These are phyloP conservation scores for Xanthorhoe spadicearia DNA, from an alignment of 2,888 invertebrate species.

Conservation along the genomic window DNA sequence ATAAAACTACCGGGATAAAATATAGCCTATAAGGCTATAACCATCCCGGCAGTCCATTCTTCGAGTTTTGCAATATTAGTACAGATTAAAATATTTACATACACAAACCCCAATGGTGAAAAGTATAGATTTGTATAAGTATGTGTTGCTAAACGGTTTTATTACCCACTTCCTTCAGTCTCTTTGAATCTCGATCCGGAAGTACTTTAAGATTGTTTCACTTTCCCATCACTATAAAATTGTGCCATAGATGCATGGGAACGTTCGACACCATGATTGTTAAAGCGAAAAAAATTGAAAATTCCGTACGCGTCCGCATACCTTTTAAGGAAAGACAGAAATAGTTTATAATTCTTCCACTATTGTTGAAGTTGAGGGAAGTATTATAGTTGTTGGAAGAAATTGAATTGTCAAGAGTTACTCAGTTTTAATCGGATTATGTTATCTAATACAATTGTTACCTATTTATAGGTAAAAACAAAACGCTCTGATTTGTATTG, in stretches of 20 bases:
- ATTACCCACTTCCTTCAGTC: no score
- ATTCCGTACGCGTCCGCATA: constrained; percentile 38
- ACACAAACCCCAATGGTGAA: no score
- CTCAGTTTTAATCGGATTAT: background rate
- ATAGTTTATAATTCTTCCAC: constrained; percentile 16
- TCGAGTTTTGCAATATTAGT: no score
- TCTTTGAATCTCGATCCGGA: background rate
- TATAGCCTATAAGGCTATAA: no score
- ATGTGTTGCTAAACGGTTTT: no score
- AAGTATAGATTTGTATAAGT: no score
- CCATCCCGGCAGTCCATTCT: no score
- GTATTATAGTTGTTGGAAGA: constrained; percentile 1
- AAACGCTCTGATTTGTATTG: no score
- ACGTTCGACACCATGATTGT: constrained; percentile 38
- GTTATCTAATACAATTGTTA: background rate
- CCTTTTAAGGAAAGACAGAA: constrained; percentile 31
- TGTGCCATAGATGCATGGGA: constrained; percentile 36
- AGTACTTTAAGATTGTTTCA: constrained; percentile 9
- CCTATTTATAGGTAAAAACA: no score
- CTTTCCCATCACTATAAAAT: constrained; percentile 36
- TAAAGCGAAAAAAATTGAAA: constrained; percentile 33
- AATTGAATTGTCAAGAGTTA: background rate
- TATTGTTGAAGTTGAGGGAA: constrained; percentile 26
- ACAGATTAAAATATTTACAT: no score
- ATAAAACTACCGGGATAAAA: no score